These are phyloP conservation scores for Leptobrachium leishanense DNA, from an alignment of 2,113 vertebrate species.

Conservation along the genomic window DNA sequence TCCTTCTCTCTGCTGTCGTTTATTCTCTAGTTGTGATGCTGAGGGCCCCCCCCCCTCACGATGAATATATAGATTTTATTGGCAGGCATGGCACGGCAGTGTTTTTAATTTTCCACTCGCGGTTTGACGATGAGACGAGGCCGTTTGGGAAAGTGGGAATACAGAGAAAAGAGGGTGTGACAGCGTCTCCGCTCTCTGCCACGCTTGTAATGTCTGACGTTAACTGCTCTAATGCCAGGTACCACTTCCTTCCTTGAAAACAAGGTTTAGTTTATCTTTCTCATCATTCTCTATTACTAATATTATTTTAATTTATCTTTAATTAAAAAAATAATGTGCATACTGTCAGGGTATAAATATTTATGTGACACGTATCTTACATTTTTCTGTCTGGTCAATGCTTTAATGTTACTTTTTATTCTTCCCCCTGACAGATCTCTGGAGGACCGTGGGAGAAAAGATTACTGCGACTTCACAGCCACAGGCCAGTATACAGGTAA, in stretches of 20 bases:
- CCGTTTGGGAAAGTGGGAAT: constrained; percentile 6
- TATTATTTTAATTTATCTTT: no score
- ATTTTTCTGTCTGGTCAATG: no score
- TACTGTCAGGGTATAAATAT: no score
- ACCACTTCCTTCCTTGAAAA: background rate
- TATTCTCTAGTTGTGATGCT: no score
- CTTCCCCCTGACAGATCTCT: constrained; percentile 55
- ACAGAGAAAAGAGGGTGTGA: constrained; percentile 22
- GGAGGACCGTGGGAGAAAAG: constrained; percentile 54
- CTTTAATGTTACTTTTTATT: constrained; percentile 31
- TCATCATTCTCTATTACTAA: no score
- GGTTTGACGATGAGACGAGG: constrained; percentile 28
- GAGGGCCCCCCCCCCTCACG: no score
- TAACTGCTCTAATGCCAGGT: constrained; percentile 13
- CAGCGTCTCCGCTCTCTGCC: background rate
- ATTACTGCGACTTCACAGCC: constrained; percentile 55
- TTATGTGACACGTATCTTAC: no score
- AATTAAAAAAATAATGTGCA: no score
- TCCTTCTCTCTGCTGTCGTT: no score
- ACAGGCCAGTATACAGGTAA: constrained; percentile 60
- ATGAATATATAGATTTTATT: no score
- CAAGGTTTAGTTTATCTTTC: no score
- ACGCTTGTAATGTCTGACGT: constrained; percentile 3
- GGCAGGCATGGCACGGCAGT: background rate
- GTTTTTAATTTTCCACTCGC: constrained; percentile 17